Percentiles rank a stretch among this genome's conserved stretches.
These are phyloP conservation scores for Diploscapter pachys DNA, from an alignment of 1,140 invertebrate genomes.

Conservation along the genomic window DNA sequence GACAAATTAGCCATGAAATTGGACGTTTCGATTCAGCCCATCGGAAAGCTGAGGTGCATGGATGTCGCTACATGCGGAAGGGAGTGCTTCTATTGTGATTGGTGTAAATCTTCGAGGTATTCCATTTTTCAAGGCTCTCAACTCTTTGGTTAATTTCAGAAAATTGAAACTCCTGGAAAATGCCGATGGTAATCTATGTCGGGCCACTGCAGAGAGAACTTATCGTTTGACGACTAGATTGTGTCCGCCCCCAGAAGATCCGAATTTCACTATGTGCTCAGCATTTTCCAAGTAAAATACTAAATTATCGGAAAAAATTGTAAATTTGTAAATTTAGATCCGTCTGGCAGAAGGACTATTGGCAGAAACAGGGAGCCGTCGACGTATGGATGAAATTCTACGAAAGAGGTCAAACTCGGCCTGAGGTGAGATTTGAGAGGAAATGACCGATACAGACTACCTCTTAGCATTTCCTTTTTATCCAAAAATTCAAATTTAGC, in stretches of 20 bases:
- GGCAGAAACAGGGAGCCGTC: conserved; percentile 58
- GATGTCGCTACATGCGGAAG: conserved; percentile 56
- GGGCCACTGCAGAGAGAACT: conserved; percentile 55
- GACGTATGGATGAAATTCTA: conserved; percentile 59
- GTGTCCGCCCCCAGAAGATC: conserved; percentile 56
- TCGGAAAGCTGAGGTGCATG: conserved; percentile 58
- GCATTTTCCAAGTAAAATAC: conserved; percentile 46
- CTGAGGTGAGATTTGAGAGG: conserved; percentile 37
- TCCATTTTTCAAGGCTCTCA: conserved; percentile 5
- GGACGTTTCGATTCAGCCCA: conserved; percentile 55
- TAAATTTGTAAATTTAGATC: conserved; percentile 20
- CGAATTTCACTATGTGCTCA: conserved; percentile 56
- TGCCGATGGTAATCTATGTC: conserved; percentile 56
- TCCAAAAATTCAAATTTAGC: conserved; percentile 26
- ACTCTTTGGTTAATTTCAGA: conserved; percentile 26
- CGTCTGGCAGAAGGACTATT: conserved; percentile 59
- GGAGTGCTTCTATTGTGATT: conserved; percentile 58
- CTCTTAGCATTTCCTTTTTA: neutral
- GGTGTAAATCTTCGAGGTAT: conserved; percentile 53
- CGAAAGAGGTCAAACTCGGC: conserved; percentile 51
- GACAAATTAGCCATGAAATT: conserved; percentile 57
- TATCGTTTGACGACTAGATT: conserved; percentile 42
- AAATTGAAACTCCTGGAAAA: conserved; percentile 57
- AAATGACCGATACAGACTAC: neutral
- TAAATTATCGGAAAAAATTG: too few relatives aligned